phyloP scores from a whole-genome alignment of 2,113 vertebrate species.

The Proteles cristata region DNA sequence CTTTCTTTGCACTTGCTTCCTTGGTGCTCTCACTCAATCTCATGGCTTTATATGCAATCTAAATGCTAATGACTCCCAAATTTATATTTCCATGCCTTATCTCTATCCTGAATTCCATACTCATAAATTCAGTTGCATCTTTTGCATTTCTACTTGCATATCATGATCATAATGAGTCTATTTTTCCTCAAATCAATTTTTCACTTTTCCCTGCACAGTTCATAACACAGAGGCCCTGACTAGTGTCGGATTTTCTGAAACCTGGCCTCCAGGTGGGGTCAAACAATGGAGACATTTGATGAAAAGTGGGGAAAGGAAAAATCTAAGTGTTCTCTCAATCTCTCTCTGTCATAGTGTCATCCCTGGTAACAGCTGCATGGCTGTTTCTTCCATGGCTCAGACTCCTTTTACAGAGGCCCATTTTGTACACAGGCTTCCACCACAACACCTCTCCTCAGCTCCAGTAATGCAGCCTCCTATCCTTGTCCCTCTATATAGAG shows the following conservation, averaged over 20 bases:
- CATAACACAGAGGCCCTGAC: neutral
- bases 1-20: neutral
- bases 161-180: neutral
- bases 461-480: fast-evolving
- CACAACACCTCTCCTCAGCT: neutral
- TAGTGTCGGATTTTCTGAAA: neutral
- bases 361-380: neutral
- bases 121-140: constrained; percentile 26
- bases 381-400: neutral
- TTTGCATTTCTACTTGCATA: constrained; percentile 27
- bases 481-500: neutral
- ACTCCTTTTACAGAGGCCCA: neutral
- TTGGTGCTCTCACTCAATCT: neutral
- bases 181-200: neutral
- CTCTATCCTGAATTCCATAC: neutral
- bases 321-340: too few species aligned
- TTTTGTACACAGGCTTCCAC: neutral
- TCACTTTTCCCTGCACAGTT: neutral
- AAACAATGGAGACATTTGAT: neutral
- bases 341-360: neutral
- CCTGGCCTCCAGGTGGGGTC: neutral
- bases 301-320: neutral
- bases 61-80: constrained; percentile 57
- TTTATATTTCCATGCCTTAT: neutral
- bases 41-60: constrained; percentile 29